These are phyloP conservation scores for Spongilla lacustris DNA, from an alignment of 37 sponge, comb jelly and placozoan genomes.

Conservation along the genomic window DNA sequence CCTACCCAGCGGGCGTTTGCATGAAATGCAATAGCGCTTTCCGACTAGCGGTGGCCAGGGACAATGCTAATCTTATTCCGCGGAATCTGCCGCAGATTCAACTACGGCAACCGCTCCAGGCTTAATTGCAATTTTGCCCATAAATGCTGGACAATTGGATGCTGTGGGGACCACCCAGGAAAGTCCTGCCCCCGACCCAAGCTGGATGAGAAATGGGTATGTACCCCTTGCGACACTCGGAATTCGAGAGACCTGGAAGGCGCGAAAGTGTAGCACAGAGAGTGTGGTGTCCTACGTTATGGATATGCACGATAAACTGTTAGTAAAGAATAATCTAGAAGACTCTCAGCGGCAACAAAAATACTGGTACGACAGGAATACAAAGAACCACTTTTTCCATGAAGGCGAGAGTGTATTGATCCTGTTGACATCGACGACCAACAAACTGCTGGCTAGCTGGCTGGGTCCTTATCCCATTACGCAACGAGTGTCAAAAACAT, in stretches of 20 bases:
- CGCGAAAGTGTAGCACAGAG: not conserved
- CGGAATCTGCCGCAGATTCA: no score
- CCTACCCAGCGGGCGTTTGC: no score
- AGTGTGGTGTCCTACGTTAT: constrained; percentile 3
- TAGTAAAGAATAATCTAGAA: not conserved
- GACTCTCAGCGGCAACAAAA: not conserved
- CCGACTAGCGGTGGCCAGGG: no score
- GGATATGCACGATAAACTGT: not conserved
- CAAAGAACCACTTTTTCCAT: not conserved
- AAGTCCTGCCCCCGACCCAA: no score
- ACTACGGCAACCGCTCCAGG: no score
- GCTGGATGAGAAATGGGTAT: no score
- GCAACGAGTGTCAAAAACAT: not conserved
- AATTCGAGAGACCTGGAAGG: constrained; percentile 8
- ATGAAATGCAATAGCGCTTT: no score
- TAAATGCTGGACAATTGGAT: no score
- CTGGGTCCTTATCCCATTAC: constrained; percentile 2
- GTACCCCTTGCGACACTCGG: no score
- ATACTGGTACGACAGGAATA: not conserved
- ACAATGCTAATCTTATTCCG: no score
- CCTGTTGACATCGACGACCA: not conserved
- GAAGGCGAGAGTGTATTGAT: not conserved
- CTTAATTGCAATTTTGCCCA: no score
- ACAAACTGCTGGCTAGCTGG: not conserved
- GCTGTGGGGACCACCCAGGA: no score